A percentile compares a stretch with the other conserved stretches of the same genome.
Evolutionary conservation across 2,113 vertebrate species (phyloP).

Genomic region (Ondatra zibethicus): DNA sequence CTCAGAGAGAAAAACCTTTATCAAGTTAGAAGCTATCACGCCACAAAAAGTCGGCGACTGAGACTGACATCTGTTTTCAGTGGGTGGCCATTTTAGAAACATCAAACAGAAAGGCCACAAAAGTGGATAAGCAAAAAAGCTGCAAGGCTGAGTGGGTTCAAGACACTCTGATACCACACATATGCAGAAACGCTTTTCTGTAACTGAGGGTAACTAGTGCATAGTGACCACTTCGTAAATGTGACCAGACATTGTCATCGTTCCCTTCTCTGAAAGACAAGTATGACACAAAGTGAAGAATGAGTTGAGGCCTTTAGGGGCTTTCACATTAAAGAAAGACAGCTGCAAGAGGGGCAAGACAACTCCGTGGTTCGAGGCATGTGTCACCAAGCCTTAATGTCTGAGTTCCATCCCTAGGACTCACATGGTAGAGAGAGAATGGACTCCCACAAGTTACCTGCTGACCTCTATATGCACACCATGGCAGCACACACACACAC

Average conservation of each 20-base stretch:
- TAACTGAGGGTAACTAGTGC: not conserved
- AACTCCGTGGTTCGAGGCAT: no score
- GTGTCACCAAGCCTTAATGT: no score
- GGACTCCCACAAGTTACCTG: not conserved
- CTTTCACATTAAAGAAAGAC: no score
- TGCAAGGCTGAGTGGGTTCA: not conserved
- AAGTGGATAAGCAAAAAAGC: not conserved
- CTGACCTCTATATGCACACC: not conserved
- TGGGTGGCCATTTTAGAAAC: not conserved
- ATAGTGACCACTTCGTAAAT: constrained; percentile 12
- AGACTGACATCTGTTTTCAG: not conserved
- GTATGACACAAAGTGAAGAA: not conserved
- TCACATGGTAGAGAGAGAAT: not conserved
- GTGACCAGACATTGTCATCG: not conserved
- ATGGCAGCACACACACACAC: not conserved
- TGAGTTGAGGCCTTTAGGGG: constrained; percentile 5
- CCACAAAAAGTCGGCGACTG: not conserved
- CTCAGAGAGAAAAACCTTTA: not conserved
- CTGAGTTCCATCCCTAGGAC: no score
- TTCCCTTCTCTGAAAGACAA: constrained; percentile 38
- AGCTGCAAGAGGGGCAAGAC: no score
- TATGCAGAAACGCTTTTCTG: not conserved
- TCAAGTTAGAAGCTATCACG: not conserved
- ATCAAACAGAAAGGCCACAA: not conserved
- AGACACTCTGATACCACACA: not conserved